These are phyloP conservation scores for Neotoma lepida DNA, from an alignment of 2,113 vertebrate genomes.

Conservation along the genomic window DNA sequence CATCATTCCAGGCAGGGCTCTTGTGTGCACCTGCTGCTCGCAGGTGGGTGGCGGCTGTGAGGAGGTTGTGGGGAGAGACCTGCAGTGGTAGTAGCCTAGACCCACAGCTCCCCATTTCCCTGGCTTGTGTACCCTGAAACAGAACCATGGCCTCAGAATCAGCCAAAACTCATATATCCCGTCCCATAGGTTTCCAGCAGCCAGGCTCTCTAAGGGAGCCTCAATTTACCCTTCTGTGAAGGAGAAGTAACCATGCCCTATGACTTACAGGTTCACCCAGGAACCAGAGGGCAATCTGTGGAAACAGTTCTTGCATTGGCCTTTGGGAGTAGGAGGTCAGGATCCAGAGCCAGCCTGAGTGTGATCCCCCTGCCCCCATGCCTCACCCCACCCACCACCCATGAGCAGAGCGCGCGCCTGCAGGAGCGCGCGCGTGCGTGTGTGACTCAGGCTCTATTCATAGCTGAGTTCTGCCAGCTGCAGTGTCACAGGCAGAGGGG, in stretches of 20 bases:
- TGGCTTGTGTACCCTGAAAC: background rate
- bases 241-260: fast-evolving
- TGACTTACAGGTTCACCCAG: background rate
- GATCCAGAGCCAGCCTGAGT: background rate
- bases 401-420: constrained; percentile 35
- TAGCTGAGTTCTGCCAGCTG: constrained; percentile 89
- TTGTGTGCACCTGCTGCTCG: fast-evolving
- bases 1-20: background rate
- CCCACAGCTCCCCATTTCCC: background rate
- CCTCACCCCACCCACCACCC: constrained; percentile 66
- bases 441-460: constrained; percentile 92
- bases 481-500: constrained; percentile 89
- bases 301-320: background rate
- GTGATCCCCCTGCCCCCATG: background rate
- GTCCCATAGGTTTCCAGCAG: background rate
- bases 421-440: constrained; percentile 69
- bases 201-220: background rate
- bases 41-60: background rate
- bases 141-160: background rate
- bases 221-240: constrained; percentile 52
- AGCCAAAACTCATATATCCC: background rate
- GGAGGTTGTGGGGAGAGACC: fast-evolving
- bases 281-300: background rate
- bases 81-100: background rate
- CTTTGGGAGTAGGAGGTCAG: background rate